phyloP scores from a whole-genome alignment of 2,888 invertebrate species.

The Bruchidius siliquastri region DNA sequence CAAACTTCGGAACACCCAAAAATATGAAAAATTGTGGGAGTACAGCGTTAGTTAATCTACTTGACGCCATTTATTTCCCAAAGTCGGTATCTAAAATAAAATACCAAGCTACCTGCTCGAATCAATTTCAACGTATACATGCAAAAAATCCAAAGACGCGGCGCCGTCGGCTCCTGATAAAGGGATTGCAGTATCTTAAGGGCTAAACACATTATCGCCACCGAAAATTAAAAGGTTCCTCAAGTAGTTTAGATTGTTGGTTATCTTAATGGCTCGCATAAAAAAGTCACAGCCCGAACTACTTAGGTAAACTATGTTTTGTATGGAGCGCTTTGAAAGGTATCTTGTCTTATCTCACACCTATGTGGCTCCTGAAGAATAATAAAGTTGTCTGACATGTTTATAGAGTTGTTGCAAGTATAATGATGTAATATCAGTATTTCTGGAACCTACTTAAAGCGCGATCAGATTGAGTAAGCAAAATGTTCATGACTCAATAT shows the following conservation, averaged over 20 bases:
- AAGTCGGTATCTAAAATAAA: too few relatives aligned
- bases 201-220: neutral
- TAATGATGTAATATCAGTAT: too few relatives aligned
- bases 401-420: too few relatives aligned
- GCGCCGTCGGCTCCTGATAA: neutral
- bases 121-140: neutral
- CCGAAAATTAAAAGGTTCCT: neutral
- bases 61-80: too few relatives aligned
- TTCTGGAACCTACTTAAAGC: too few relatives aligned
- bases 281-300: neutral
- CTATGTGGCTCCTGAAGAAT: neutral
- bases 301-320: neutral
- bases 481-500: too few relatives aligned
- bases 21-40: too few relatives aligned
- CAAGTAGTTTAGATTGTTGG: neutral
- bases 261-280: neutral
- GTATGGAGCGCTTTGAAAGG: neutral
- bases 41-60: too few relatives aligned
- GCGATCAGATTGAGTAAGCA: too few relatives aligned
- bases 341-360: neutral
- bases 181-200: neutral
- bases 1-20: too few relatives aligned
- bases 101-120: neutral
- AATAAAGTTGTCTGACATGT: neutral
- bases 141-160: neutral